Conservation (phyloP, 2,113 vertebrate species). For the human (Homo sapiens) region GRCh38 chr1:99030501-99031000, state of each 20-base stretch:
- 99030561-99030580: conserved; percentile 42
- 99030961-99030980: background rate
- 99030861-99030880: background rate
- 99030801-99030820: background rate
- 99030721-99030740: background rate
- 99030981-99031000: background rate
- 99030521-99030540: conserved; percentile 55
- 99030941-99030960: background rate
- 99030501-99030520: conserved; percentile 41
- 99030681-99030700: background rate
- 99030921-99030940: background rate
- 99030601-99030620: background rate
- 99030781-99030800: background rate
- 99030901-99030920: background rate
- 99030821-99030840: background rate
- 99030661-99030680: background rate
- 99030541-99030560: conserved; percentile 33
- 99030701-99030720: background rate
- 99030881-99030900: background rate
- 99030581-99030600: conserved; percentile 14
- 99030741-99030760: too few species aligned
- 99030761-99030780: background rate
- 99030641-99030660: background rate
- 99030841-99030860: background rate
- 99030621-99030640: background rate